phyloP scores from a whole-genome alignment of 35 echinoderm and acorn worm species.

The Antedon bifida region DNA sequence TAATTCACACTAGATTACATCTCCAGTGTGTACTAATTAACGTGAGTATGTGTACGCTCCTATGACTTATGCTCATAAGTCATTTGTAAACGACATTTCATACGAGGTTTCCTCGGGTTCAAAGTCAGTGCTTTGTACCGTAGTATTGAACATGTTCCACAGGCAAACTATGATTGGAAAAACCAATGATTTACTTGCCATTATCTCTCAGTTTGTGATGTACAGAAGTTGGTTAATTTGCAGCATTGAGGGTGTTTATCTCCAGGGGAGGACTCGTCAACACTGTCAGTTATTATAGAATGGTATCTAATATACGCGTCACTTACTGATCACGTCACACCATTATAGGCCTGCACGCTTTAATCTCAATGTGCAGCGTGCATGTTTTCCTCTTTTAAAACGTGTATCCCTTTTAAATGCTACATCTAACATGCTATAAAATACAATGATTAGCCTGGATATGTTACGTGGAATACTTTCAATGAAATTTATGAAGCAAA shows the following conservation, averaged over 20 bases:
- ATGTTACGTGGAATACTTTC: background rate
- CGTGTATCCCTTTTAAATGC: background rate
- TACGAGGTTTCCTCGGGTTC: background rate
- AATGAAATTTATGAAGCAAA: background rate
- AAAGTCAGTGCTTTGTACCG: background rate
- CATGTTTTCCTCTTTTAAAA: background rate
- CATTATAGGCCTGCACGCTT: background rate
- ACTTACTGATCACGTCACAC: background rate
- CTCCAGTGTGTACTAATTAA: background rate
- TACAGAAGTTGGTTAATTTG: slow-evolving; percentile 2
- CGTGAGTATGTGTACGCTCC: background rate
- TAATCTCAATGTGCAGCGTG: background rate
- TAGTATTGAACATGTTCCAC: background rate
- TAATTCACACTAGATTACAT: background rate
- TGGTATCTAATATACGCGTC: background rate
- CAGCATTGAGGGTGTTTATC: background rate
- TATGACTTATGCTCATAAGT: background rate
- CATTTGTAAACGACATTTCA: background rate
- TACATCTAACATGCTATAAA: background rate
- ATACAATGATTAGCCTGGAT: background rate
- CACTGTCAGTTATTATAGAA: background rate
- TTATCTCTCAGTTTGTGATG: background rate
- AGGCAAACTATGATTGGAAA: background rate
- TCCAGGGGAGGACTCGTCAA: background rate
- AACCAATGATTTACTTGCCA: background rate